These are phyloP conservation scores for Leptinotarsa undecemlineata DNA, from an alignment of 1,140 invertebrate species.

Conservation along the genomic window DNA sequence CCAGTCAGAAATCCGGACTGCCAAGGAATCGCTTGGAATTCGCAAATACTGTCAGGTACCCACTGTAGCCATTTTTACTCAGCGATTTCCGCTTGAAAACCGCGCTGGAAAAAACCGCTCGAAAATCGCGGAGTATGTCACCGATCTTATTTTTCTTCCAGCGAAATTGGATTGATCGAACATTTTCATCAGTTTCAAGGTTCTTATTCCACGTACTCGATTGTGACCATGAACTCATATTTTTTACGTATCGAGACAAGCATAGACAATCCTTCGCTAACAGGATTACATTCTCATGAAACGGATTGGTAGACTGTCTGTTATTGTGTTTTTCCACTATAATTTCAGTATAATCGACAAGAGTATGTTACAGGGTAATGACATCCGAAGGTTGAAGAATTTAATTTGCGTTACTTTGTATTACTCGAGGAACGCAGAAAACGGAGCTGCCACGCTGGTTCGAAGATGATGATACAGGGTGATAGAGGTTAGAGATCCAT, in stretches of 20 bases:
- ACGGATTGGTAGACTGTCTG: background rate
- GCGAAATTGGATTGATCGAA: background rate
- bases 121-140: too few species aligned
- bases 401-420: constrained; percentile 1
- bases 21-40: too few species aligned
- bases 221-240: background rate
- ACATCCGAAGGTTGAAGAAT: background rate
- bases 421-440: background rate
- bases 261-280: constrained; percentile 1
- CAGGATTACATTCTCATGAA: constrained; percentile 2
- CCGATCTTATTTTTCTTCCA: background rate
- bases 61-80: too few species aligned
- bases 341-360: constrained; percentile 2
- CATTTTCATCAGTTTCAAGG: constrained; percentile 1
- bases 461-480: too few species aligned
- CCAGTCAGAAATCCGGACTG: too few species aligned
- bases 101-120: too few species aligned
- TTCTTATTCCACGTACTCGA: background rate
- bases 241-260: background rate
- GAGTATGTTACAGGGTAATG: background rate
- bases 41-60: too few species aligned
- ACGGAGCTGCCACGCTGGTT: too few species aligned
- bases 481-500: too few species aligned
- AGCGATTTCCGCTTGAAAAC: too few species aligned
- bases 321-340: constrained; percentile 6